phyloP scores from a whole-genome alignment of 1,140 invertebrate genomes.

The Eumeta japonica region DNA sequence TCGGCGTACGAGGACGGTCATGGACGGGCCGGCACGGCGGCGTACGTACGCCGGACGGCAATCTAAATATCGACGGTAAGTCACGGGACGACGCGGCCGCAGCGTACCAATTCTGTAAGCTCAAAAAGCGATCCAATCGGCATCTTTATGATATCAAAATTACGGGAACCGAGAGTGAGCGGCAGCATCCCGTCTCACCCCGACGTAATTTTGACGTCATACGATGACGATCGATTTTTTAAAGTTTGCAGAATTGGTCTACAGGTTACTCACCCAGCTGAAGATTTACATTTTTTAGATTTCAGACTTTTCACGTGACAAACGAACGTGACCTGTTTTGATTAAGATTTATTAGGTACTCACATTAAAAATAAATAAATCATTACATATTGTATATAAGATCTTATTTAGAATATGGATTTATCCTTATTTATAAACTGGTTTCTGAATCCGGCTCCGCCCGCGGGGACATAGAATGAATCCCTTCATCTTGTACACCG shows the following conservation, averaged over 20 bases:
- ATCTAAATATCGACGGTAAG: conserved; percentile 24
- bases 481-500: no score
- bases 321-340: no score
- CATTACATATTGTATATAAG: no score
- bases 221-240: conserved; percentile 7
- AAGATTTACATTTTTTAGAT: no score
- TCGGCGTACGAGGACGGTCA: conserved; percentile 8
- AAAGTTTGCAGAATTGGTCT: not conserved
- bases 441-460: no score
- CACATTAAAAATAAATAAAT: no score
- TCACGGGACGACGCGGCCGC: conserved; percentile 31
- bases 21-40: conserved; percentile 18
- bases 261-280: no score
- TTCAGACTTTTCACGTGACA: no score
- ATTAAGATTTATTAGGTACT: no score
- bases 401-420: no score
- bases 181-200: conserved; percentile 17
- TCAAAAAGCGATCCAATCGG: conserved; percentile 10
- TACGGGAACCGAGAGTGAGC: conserved; percentile 6
- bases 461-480: no score
- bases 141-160: conserved; percentile 20
- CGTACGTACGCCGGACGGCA: conserved; percentile 5
- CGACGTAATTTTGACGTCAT: conserved; percentile 18
- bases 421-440: no score
- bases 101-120: conserved; percentile 16